These are phyloP conservation scores for Artibeus lituratus DNA, from an alignment of 2,797 vertebrate species.

Conservation along the genomic window DNA sequence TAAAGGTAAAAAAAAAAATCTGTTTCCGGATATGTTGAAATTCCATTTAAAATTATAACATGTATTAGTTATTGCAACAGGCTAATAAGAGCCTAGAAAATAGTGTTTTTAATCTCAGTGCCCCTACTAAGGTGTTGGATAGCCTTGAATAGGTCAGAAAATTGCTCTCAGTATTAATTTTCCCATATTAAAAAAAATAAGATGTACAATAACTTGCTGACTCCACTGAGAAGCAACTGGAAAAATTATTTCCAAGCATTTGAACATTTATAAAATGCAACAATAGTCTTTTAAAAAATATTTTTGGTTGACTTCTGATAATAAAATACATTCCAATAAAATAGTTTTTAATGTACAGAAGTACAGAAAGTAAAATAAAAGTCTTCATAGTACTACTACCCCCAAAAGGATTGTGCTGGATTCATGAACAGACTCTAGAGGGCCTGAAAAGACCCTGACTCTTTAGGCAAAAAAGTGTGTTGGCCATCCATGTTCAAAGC, in stretches of 20 bases:
- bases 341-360: not conserved
- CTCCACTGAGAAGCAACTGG: not conserved
- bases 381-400: not conserved
- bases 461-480: not conserved
- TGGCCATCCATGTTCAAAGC: not conserved
- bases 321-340: not conserved
- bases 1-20: not conserved
- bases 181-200: not conserved
- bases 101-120: not conserved
- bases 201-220: not conserved
- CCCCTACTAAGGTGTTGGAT: not conserved
- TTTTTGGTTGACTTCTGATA: constrained; percentile 39
- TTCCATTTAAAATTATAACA: constrained; percentile 26
- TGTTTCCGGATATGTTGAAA: constrained; percentile 15
- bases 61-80: not conserved
- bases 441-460: not conserved
- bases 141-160: constrained; percentile 22
- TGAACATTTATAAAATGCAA: constrained; percentile 34
- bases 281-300: not conserved
- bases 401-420: not conserved
- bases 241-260: constrained; percentile 22
- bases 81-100: constrained; percentile 15
- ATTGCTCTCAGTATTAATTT: constrained; percentile 29
- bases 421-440: not conserved
- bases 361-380: not conserved